phyloP scores from a whole-genome alignment of 2,113 vertebrate species.

The Pelobates fuscus region DNA sequence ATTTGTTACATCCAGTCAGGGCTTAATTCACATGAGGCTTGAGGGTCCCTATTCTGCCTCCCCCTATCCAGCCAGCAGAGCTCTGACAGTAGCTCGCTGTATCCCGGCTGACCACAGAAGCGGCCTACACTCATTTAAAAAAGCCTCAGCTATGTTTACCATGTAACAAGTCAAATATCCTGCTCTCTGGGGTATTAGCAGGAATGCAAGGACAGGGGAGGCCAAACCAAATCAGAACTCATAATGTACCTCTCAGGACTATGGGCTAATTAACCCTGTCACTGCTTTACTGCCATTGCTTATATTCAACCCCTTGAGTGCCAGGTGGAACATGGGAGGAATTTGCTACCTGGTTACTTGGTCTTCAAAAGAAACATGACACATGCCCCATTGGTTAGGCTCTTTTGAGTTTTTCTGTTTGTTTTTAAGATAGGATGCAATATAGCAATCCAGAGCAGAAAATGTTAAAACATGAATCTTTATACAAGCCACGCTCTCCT shows the following conservation, averaged over 20 bases:
- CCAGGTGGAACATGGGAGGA: too few species aligned
- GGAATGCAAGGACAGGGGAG: conserved; percentile 19
- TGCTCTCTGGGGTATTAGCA: neutral
- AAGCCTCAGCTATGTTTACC: conserved; percentile 45
- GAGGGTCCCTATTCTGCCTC: too few species aligned
- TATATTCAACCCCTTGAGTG: too few species aligned
- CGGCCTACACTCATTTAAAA: conserved; percentile 29
- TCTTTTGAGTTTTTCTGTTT: too few species aligned
- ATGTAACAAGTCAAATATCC: conserved; percentile 23
- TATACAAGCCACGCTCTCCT: too few species aligned
- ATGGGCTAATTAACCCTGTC: neutral
- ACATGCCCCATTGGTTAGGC: too few species aligned
- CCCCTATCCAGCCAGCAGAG: neutral
- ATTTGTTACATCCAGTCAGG: conserved; percentile 37
- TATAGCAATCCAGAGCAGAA: too few species aligned
- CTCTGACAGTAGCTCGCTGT: conserved; percentile 30
- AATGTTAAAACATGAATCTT: too few species aligned
- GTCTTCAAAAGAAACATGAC: too few species aligned
- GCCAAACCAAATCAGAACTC: neutral
- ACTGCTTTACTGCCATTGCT: too few species aligned
- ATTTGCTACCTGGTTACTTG: too few species aligned
- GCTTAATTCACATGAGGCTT: conserved; percentile 53
- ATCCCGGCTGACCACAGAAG: conserved; percentile 24
- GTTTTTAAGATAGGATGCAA: too few species aligned
- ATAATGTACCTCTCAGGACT: neutral